Base-by-base conservation (phyloP, 2,113 vertebrate genomes). In the Prionailurus bengalensis region DNA sequence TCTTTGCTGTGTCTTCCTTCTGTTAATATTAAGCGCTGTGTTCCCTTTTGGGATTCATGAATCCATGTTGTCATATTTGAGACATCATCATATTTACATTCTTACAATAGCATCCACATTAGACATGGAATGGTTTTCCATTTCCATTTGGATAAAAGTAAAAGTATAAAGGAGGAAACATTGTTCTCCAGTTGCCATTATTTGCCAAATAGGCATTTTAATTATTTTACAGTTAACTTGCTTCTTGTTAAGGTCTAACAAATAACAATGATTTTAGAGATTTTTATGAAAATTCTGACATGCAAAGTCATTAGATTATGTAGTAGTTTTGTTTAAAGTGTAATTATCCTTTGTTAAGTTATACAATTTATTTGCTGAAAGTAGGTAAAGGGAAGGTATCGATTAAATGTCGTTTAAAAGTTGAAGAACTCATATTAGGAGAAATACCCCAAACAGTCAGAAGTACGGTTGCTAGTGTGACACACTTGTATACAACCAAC, bases 271-370 rank as follows among this genome's bases (percentile, higher is more conserved):
- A 68, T 51, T 14, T 94, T 84, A 78, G 45, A 74, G 48, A 51
- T 51, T 92, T 94, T 48, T 61, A 73, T 88, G 36, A 58, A 92
- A 78, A 71, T 81, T 68, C 39, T 91, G 5, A 14, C 76, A 45
- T 33, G 53, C 33, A 66, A 92, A 68, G 63, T 23, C 48, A 76
- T 55, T 71, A 48, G 31, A 36, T 86, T 91, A 39, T 66, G 80
- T 96, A 51, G 33, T 17, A 87, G 7, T 82, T 89, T 91, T 88
- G 9, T 89, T 94, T 79, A 85, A 87, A 78, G 6, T 78, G 12
- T 66, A 71, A 71, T 61, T 45, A 58, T 51, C 21, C 16, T 92
- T 78, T 89, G 9, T 42, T 91, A 53, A 83, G 27, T 73, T 78
- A 61, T 71, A 68, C 33, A 42, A 45, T 74, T 45, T 94, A 51